Conservation (phyloP, 2,888 invertebrate genomes). For the Stomorhina lunata region DNA sequence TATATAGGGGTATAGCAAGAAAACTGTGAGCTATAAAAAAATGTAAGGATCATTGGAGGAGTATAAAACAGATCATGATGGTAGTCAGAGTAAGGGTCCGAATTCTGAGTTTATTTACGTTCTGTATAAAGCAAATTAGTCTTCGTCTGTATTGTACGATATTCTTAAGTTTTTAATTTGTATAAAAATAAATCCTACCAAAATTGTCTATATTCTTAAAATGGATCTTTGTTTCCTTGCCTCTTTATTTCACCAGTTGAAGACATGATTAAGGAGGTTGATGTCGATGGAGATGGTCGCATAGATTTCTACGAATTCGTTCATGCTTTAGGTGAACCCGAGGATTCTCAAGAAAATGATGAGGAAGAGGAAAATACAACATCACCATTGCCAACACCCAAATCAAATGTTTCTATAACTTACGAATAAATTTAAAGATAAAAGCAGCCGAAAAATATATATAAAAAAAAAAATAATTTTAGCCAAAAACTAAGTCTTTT, state of each 20-base stretch:
- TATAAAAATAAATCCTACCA: too few relatives aligned
- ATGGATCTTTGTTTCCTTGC: background rate
- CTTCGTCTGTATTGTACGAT: too few relatives aligned
- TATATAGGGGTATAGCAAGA: background rate
- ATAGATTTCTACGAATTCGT: constrained; percentile 95
- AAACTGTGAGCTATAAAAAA: too few relatives aligned
- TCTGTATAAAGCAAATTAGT: too few relatives aligned
- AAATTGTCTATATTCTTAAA: too few relatives aligned
- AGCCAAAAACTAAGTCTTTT: background rate
- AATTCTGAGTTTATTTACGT: too few relatives aligned
- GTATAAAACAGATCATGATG: too few relatives aligned
- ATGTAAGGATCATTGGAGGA: too few relatives aligned
- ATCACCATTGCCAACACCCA: constrained; percentile 79
- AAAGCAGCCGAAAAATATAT: background rate
- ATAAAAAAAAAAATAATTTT: constrained; percentile 14
- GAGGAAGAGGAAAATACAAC: constrained; percentile 84
- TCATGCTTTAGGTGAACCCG: constrained; percentile 91
- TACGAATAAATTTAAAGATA: constrained; percentile 71
- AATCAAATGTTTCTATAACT: constrained; percentile 73
- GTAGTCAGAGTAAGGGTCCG: too few relatives aligned
- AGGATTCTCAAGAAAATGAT: constrained; percentile 88
- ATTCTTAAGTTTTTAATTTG: too few relatives aligned
- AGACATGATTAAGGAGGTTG: constrained; percentile 98
- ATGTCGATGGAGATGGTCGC: constrained; percentile 95
- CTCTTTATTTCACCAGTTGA: constrained; percentile 84